Evolutionary conservation across 2,888 invertebrate genomes (phyloP), one percentile per base, ranked within the genome.

Genomic region (Trimorus sp.): DNA sequence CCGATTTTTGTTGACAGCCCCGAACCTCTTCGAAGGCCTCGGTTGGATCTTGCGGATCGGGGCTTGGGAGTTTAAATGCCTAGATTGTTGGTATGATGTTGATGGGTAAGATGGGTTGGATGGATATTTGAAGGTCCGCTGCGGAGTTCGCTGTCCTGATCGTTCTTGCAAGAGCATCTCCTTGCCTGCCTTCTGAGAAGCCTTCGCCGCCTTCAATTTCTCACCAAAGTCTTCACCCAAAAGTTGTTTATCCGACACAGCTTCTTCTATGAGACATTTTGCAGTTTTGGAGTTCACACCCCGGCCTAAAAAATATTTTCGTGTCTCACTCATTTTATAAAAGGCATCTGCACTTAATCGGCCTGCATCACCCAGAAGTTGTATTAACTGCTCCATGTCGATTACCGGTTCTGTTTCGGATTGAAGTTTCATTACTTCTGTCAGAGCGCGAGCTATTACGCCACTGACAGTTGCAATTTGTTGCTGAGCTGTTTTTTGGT

Each of bases 11-110:
- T 45, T 36, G n/a, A 12, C 9, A 12, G 59, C 40, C 59, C 59
- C 59, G 8, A 42, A 9, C 59, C 59, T 37, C 14, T 14, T 60
- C 11, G 9, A 6, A 6, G 40, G 15, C 9, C 12, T 60, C 42
- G 2, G 1, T 16, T 63, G 56, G 26, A 2, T 9, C 26, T 56
- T 48, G 36, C 49, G 16, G 26, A 0, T 49, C 36, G 63, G 63
- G 63, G 63, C 63, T n/a, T 36, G 45, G 26, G 12, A 63, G 63
- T 63, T 63, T 63, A 63, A 63, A 63, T 63, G 36, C 49, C 4
- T 26, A 26, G 26, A 4, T 1, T 26, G 26, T 26, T 26, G 26
- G 26, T 26, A 26, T 3, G 26, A 26, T 26, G 26, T 26, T 26
- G 26, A 26, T 26, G 26, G 26, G 4, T 3, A 26, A 26, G 26